Percentiles rank a stretch among this genome's conserved stretches.
phyloP scores from a whole-genome alignment of 2,888 invertebrate species.

The Stegana nigrithorax region DNA sequence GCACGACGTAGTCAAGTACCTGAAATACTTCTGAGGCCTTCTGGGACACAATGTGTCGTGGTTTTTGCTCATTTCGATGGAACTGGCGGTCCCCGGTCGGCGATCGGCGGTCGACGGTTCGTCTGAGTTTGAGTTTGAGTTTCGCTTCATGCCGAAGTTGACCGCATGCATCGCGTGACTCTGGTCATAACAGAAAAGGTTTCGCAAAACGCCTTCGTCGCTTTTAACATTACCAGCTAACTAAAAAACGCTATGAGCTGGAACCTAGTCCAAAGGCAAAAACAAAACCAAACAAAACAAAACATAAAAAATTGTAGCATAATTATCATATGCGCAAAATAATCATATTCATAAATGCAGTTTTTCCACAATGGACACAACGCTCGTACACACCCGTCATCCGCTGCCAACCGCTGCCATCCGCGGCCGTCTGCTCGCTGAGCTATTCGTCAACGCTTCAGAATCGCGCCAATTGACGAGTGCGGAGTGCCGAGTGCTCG shows the following conservation, averaged over 20 bases:
- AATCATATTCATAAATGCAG: conserved; percentile 61
- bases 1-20: too few relatives aligned
- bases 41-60: too few relatives aligned
- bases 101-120: too few relatives aligned
- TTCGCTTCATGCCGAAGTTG: conserved; percentile 45
- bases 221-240: conserved; percentile 45
- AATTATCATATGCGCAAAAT: conserved; percentile 57
- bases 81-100: too few relatives aligned
- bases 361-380: conserved; percentile 26
- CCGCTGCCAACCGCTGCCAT: conserved; percentile 5
- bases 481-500: too few relatives aligned
- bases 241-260: conserved; percentile 34
- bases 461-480: too few relatives aligned
- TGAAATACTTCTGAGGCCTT: too few relatives aligned
- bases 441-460: conserved; percentile 64
- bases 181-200: conserved; percentile 56
- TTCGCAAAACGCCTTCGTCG: conserved; percentile 61
- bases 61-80: too few relatives aligned
- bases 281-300: conserved; percentile 23
- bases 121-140: conserved; percentile 19
- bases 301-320: conserved; percentile 32
- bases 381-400: neutral
- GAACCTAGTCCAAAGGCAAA: conserved; percentile 31
- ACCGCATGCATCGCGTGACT: conserved; percentile 54
- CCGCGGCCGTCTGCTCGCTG: conserved; percentile 25